Evolutionary conservation across 2,113 vertebrate genomes (phyloP), one percentile per base, ranked within the genome.

Genomic region (Cettia cetti): DNA sequence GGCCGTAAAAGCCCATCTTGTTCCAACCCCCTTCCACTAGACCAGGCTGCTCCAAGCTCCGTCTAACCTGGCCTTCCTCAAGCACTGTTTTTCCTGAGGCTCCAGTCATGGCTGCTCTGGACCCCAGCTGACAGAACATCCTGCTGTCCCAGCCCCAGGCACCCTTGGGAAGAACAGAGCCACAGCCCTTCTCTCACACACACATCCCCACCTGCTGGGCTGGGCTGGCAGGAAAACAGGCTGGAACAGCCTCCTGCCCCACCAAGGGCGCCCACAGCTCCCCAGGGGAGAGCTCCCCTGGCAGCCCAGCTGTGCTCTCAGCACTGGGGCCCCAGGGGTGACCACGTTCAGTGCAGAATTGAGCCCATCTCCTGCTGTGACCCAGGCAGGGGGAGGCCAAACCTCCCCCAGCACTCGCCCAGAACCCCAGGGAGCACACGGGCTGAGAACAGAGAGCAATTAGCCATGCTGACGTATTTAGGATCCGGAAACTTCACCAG

Each of bases 361-460:
- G 33, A 9, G 40, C 15, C 68, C 60, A 13, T 31, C 72, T 74
- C 70, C 86, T 57, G 10, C 0, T 4, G 13, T 35, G 74, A 91
- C 64, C 89, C 91, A 74, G 69, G 71, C 30, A 70, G 4, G 60
- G 79, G 57, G 77, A 79, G 74, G 59, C 22, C 42, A 54, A 81
- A 78, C 19, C 82, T 87, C 90, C 49, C 60, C 56, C 4, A 85
- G 59, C 30, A 8, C 68, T 59, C 2, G 0, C 57, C 72, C 75
- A 78, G n/a, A 66, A 64, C 42, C 59, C 2, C 4, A 83, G 78
- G 76, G 68, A 93, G n/a, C 82, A 75, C 40, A 71, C 13, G 64
- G 82, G 77, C 88, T 76, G 88, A 69, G 88, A 95, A 86, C 72
- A 78, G 85, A 92, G 71, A 92, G 47, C 88, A 56, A 18, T 90